A percentile compares a stretch with the other conserved stretches of the same genome.
Evolutionary conservation across 2,797 vertebrate species (phyloP).

Genomic region (Melopsittacus undulatus): DNA sequence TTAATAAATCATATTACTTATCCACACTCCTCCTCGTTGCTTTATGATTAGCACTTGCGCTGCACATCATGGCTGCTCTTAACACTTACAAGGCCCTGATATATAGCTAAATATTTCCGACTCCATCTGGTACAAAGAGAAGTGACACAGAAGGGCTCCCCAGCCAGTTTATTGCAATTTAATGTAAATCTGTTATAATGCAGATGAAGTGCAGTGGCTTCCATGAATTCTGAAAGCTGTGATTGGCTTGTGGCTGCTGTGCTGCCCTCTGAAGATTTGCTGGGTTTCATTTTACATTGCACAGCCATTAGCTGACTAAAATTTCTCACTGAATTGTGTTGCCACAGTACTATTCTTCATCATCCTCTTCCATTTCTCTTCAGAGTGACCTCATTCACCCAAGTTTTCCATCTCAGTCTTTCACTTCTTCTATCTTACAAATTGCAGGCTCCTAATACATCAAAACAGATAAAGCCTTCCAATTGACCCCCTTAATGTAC

Average conservation of each 20-base stretch:
- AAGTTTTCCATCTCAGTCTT: neutral
- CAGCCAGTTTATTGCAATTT: slow-evolving; percentile 61
- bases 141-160: slow-evolving; percentile 45
- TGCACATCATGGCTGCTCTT: slow-evolving; percentile 22
- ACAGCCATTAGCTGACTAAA: slow-evolving; percentile 3
- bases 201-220: slow-evolving; percentile 16
- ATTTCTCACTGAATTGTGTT: neutral
- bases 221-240: slow-evolving; percentile 14
- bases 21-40: neutral
- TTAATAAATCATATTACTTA: slow-evolving; percentile 30
- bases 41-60: slow-evolving; percentile 23
- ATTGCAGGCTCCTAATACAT: neutral
- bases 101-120: slow-evolving; percentile 50
- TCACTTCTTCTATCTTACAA: neutral
- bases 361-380: neutral
- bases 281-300: slow-evolving; percentile 40
- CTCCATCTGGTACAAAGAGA: slow-evolving; percentile 56
- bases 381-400: neutral
- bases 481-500: neutral
- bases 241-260: neutral
- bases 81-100: slow-evolving; percentile 35
- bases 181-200: slow-evolving; percentile 58
- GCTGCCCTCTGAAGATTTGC: slow-evolving; percentile 30
- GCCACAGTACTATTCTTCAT: neutral
- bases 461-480: neutral